Evolutionary conservation across 2,888 invertebrate genomes (phyloP), one percentile per base, ranked within the genome.

Genomic region (Sisyra nigra): DNA sequence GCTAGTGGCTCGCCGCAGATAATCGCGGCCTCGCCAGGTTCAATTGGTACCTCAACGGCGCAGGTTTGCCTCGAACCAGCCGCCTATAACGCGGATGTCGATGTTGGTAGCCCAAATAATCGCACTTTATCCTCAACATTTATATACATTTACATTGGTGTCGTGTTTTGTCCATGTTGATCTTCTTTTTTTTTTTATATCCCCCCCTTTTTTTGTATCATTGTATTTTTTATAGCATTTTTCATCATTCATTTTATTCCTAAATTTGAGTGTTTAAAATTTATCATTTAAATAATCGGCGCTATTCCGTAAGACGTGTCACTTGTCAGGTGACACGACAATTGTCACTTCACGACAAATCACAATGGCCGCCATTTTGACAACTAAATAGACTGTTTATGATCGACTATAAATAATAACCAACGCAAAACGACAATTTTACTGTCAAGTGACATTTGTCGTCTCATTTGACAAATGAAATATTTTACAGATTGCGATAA

Each of bases 41-140:
- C 60, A 49, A 51, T 62, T 41, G 61, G 62, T 45, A 58, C 62
- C 41, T 65, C 72, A 50, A 55, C 73, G 57, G 73, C 76, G 58
- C 80, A 80, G 72, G 79, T 81, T 67, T 81, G 81, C 80, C 76
- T 81, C 65, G 80, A 79, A 61, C 76, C 78, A 52, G 60, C 61
- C 48, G 62, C 63, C 57, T 70, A 77, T 80, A 76, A 72, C 74
- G 57, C 74, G 73, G 80, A 80, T 61, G 78, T 79, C 59, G 80
- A 80, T 72, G 80, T 80, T 76, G 67, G 75, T 68, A 67, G 55
- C 53, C 61, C 32, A 30, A 24, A 24, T 24, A 24, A 24, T 24
- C 24, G 15, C 33, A 41, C 38, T 41, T 18, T 34, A 40, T 24
- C 29, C 13, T 30, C 38, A 38, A 14, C 38, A 18, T 43, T 34